Evolutionary conservation across 2,888 invertebrate species (phyloP), one percentile per base, ranked within the genome.

Genomic region (Caenorhabditis sp.): DNA sequence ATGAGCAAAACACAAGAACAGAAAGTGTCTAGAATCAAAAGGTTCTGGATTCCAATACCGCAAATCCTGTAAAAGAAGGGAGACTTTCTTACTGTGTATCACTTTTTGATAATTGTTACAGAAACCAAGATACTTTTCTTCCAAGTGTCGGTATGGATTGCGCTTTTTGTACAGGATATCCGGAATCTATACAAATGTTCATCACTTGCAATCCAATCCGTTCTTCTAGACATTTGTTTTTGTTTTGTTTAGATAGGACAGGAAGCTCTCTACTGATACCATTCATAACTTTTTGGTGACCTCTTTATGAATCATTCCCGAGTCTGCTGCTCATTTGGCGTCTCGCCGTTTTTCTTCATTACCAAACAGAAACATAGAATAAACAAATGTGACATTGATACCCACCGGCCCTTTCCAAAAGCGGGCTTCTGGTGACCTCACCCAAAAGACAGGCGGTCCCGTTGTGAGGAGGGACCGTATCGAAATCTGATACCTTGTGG

Each of bases 321-420:
- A 16, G 26, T 44, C 31, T 66, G 54, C 38, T 54, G 24, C 72
- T 72, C 72, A 72, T 61, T 72, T 61, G 35, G 47, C 66, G 22
- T 31, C 38, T 44, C 63, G 22, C 51, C 10, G 31, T 28, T 49
- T 64, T 28, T 22, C 68, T 68, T 26, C 35, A 68, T 68, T 54
- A 68, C 66, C 66, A 54, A 59, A 44, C 59, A 68, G 54, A 24
- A 58, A 58, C 70, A 64, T 64, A 54, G 26, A 58, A 75, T 75
- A 75, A 75, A 75, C 75, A 75, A 63, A 58, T 38, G 24, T 54
- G 75, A 56, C 64, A 75, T 66, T 75, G 75, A 75, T 75, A 75
- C 75, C 75, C 51, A 19, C 38, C 38, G 22, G 4, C 19, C 10
- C 63, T 51, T 54, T 51, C 14, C 56, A 41, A 74, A 74, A 59